Evolutionary conservation across 2,888 invertebrate species (phyloP).

Genomic region (Steinernema carpocapsae): DNA sequence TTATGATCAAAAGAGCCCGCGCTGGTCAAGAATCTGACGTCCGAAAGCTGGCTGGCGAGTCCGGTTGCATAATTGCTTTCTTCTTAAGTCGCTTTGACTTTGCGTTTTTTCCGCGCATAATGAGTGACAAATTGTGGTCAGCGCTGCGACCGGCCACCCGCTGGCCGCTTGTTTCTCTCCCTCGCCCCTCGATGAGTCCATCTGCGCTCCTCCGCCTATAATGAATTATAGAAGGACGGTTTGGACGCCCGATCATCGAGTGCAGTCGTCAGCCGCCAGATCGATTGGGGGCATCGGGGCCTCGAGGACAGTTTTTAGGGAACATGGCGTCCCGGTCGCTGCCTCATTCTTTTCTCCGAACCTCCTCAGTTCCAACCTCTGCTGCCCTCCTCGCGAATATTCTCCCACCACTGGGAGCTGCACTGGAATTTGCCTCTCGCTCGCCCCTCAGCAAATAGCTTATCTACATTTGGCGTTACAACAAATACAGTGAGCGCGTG

Average conservation of each 20-base stretch:
- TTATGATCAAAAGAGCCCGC: slow-evolving; percentile 8
- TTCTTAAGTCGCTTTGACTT: slow-evolving; percentile 3
- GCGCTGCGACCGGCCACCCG: slow-evolving; percentile 20
- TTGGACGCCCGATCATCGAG: slow-evolving; percentile 24
- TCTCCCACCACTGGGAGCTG: too few relatives aligned
- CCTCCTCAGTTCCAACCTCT: too few relatives aligned
- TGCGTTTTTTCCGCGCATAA: not conserved
- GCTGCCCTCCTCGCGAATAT: too few relatives aligned
- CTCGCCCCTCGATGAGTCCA: slow-evolving; percentile 16
- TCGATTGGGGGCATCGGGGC: not conserved
- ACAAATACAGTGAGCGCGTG: slow-evolving; percentile 16
- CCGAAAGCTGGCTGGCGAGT: not conserved
- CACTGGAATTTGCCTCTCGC: too few relatives aligned
- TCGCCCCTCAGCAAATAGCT: too few relatives aligned
- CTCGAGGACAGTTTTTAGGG: slow-evolving; percentile 21
- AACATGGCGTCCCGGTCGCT: too few relatives aligned
- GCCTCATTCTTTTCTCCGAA: not conserved
- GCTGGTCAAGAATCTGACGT: not conserved
- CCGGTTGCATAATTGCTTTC: slow-evolving; percentile 32
- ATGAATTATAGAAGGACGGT: slow-evolving; percentile 33
- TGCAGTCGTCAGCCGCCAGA: not conserved
- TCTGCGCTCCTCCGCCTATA: slow-evolving; percentile 11
- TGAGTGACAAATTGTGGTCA: slow-evolving; percentile 32
- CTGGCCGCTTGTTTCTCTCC: not conserved
- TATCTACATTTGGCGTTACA: slow-evolving; percentile 28